Conservation (phyloP, 2,797 vertebrate genomes). For the Danio kyathit region DNA sequence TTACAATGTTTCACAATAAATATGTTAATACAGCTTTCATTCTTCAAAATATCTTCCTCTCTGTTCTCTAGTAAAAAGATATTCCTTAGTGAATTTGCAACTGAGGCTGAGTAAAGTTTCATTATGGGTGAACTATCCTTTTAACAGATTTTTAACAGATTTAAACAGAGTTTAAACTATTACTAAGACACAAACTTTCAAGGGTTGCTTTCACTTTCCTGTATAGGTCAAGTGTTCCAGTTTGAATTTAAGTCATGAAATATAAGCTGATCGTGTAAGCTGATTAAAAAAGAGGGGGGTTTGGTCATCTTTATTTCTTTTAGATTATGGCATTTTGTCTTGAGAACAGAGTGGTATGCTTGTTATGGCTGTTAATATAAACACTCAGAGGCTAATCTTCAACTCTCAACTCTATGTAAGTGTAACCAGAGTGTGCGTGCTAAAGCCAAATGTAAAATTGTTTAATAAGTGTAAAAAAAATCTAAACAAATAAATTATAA, state of each 20-base stretch:
- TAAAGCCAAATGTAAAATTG: not conserved
- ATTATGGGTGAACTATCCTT: no score
- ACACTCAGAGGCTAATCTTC: constrained; percentile 23
- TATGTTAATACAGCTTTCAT: no score
- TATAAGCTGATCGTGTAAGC: constrained; percentile 51
- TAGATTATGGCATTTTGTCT: constrained; percentile 4
- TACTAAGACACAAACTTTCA: not conserved
- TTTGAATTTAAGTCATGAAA: constrained; percentile 34
- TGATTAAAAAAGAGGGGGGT: no score
- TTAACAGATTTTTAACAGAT: no score
- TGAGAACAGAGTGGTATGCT: not conserved
- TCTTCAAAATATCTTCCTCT: no score
- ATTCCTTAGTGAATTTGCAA: no score
- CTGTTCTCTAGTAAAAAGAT: no score
- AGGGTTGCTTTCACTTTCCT: not conserved
- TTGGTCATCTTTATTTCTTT: constrained; percentile 30
- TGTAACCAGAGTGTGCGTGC: not conserved
- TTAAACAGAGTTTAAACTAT: no score
- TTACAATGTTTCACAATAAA: no score
- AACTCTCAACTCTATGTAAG: constrained; percentile 23
- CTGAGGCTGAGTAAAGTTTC: no score
- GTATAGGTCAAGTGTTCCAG: constrained; percentile 38
- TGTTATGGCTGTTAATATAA: constrained; percentile 34
- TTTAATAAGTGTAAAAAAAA: not conserved
- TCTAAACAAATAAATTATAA: no score